Percentiles rank a stretch among this genome's conserved stretches.
These are phyloP conservation scores for Hirudinaria manillensis DNA, from an alignment of 2,888 invertebrate genomes.

Conservation along the genomic window DNA sequence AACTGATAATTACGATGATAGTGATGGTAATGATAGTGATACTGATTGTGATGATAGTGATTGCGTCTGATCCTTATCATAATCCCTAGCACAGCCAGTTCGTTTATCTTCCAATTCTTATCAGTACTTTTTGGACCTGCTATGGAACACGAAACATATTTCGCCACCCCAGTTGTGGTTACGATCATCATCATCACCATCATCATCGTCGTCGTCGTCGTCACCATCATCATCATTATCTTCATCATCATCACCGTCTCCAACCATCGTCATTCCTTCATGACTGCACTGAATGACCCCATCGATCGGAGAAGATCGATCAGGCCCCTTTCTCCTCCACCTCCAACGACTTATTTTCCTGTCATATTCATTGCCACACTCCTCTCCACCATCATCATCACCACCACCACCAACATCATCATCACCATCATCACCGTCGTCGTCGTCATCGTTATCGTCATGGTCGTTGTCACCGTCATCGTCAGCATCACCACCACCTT, in stretches of 20 bases:
- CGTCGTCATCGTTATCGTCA: neutral
- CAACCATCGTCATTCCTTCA: neutral
- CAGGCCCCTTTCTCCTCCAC: no score
- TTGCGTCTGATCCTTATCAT: neutral
- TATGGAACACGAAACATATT: no score
- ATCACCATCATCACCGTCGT: neutral
- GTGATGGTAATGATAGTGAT: conserved; percentile 1
- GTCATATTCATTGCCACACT: no score
- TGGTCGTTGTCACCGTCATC: neutral
- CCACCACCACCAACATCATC: neutral
- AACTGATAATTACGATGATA: neutral
- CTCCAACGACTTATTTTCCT: no score
- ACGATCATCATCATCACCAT: neutral
- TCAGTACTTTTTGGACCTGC: no score
- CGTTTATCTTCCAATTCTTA: no score
- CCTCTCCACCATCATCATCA: conserved; percentile 1
- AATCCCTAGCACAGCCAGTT: neutral
- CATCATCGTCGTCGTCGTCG: neutral
- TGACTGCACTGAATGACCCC: neutral
- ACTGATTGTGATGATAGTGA: neutral
- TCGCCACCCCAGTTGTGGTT: neutral
- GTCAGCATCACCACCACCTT: neutral
- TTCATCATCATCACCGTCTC: neutral
- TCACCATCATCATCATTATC: neutral
- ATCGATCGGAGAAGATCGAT: no score